phyloP scores from a whole-genome alignment of 2,797 vertebrate species.

The Poecilia velifera region DNA sequence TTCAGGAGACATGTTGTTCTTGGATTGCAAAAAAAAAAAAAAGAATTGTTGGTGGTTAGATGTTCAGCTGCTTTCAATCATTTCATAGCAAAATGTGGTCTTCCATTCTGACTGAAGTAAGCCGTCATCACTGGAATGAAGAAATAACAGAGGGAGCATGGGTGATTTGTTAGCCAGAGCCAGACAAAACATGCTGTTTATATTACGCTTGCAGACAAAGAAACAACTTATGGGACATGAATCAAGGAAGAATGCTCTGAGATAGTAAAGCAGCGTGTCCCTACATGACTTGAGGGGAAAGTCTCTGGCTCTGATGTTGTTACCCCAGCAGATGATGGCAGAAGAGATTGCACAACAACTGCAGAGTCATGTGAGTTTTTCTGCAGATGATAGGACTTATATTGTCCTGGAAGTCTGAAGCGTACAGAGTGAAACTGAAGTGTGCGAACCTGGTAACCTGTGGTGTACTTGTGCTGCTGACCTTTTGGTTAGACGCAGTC shows the following conservation, averaged over 20 bases:
- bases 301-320: not conserved
- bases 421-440: not conserved
- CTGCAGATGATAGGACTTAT: not conserved
- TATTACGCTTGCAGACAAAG: constrained; percentile 13
- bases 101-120: not conserved
- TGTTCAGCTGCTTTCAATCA: not conserved
- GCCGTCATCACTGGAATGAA: not conserved
- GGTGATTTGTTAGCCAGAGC: constrained; percentile 13
- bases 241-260: constrained; percentile 33
- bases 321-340: not conserved
- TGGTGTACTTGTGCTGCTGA: not conserved
- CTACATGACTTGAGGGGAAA: not conserved
- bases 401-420: not conserved
- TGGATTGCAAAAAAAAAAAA: not conserved
- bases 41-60: not conserved
- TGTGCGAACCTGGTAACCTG: not conserved
- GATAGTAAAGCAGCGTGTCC: not conserved
- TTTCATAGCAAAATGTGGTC: constrained; percentile 3
- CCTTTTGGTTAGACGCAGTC: not conserved
- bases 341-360: not conserved
- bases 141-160: not conserved
- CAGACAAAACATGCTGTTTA: constrained; percentile 24
- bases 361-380: not conserved
- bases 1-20: not conserved
- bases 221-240: constrained; percentile 39